Evolutionary conservation across 2,113 vertebrate species (phyloP).

Genomic region (Hemiscyllium ocellatum): DNA sequence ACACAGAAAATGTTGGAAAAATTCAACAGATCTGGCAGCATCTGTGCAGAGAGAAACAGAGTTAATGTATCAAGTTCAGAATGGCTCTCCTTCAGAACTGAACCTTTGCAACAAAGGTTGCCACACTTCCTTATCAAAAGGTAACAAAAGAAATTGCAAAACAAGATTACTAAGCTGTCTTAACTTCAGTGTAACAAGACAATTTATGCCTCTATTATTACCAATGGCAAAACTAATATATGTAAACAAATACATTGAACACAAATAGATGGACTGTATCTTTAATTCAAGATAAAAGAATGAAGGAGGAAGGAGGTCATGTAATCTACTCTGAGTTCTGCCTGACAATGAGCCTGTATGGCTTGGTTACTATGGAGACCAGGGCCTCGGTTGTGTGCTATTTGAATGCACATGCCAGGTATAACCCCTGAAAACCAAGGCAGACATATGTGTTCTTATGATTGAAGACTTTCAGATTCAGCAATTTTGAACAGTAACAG

Average conservation of each 20-base stretch:
- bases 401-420: neutral
- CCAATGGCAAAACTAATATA: neutral
- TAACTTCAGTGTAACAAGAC: neutral
- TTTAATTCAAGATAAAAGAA: neutral
- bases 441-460: neutral
- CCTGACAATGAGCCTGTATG: neutral
- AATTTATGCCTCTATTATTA: neutral
- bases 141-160: neutral
- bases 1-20: too few relatives aligned
- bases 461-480: neutral
- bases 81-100: too few relatives aligned
- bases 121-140: neutral
- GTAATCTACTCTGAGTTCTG: too few relatives aligned
- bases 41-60: too few relatives aligned
- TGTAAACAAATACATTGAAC: neutral
- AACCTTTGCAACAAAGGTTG: too few relatives aligned
- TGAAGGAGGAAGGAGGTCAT: neutral
- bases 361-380: neutral
- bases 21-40: too few relatives aligned
- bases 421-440: neutral
- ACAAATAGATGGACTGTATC: neutral
- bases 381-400: neutral
- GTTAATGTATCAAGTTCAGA: too few relatives aligned
- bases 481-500: neutral
- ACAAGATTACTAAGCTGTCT: neutral